Base-by-base conservation (phyloP, 2,113 vertebrate species). In the Herpailurus yagouaroundi region DNA sequence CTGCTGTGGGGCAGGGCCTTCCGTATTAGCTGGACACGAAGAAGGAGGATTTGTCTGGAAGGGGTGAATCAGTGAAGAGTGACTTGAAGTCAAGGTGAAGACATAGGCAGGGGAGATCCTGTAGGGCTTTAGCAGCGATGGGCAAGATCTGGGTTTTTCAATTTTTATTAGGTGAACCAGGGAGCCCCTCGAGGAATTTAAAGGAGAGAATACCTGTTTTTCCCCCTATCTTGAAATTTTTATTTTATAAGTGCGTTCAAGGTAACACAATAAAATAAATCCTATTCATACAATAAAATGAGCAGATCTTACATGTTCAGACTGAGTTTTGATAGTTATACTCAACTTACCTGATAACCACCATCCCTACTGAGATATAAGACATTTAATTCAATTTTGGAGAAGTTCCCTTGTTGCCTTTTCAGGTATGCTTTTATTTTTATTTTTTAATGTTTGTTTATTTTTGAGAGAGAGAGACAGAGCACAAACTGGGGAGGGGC, bases 1-100 rank as follows among this genome's bases (percentile, higher is more conserved):
- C 5, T 23, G 10, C 33, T 2, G 0, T 50, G 14, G 74, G 50
- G 15, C 29, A 64, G 69, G 33, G 21, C 36, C 81, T 52, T 21
- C 27, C 36, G 15, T n/a, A 7, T 29, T 4, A 12, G 7, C 13
- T 4, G 31, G 25, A n/a, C 3, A 18, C 0, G 6, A 1, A 27
- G 13, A 8, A 81, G n/a, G 13, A 63, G 33, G 27, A 10, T 27
- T 33, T 19, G 19, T 14, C 36, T 21, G 16, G 33, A 36, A 45
- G 45, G 16, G 60, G 33, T 45, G 29, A 48, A 3, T 1, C 0
- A 3, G 4, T 23, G n/a, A 48, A 66, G 45, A 18, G 33, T 10
- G 11, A 38, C 25, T 41, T 19, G 19, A 36, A 11, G 13, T 38
- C 27, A 63, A 55, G 19, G 38, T 29, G 15, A 36, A 52, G 55